These are phyloP conservation scores for Acinonyx jubatus DNA, from an alignment of 2,113 vertebrate species.

Conservation along the genomic window DNA sequence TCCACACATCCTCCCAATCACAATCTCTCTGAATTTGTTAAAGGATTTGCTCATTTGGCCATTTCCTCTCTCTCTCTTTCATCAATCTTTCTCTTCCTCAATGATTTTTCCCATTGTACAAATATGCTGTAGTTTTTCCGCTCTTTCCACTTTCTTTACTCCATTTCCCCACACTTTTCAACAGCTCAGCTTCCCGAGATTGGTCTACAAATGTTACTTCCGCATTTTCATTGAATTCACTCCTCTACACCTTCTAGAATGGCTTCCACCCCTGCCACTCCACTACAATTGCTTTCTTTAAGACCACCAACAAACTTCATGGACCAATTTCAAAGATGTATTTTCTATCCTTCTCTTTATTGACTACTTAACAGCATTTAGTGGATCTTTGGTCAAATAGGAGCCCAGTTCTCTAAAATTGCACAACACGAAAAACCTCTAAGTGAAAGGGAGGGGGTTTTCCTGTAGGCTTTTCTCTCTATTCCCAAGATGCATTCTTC, in stretches of 20 bases:
- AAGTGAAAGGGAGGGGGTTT: background rate
- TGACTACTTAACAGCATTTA: background rate
- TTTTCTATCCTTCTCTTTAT: constrained; percentile 6
- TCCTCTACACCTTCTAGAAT: background rate
- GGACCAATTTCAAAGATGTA: background rate
- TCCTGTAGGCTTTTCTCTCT: background rate
- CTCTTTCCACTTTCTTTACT: background rate
- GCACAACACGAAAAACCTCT: background rate
- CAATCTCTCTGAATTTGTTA: background rate
- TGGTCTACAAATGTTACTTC: background rate
- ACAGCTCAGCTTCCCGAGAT: background rate
- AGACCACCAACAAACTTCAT: background rate
- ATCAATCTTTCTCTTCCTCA: background rate
- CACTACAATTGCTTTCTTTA: background rate
- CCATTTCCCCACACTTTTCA: background rate
- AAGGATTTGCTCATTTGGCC: background rate
- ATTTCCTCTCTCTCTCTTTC: background rate
- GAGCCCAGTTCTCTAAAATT: background rate
- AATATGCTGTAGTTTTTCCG: background rate
- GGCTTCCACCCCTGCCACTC: rapidly evolving
- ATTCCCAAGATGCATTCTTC: background rate
- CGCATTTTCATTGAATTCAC: background rate
- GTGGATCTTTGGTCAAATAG: background rate
- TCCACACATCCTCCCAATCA: background rate
- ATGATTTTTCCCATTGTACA: background rate